Conservation (phyloP, 2,888 invertebrate species). For the Nipponacmea schrenckii region DNA sequence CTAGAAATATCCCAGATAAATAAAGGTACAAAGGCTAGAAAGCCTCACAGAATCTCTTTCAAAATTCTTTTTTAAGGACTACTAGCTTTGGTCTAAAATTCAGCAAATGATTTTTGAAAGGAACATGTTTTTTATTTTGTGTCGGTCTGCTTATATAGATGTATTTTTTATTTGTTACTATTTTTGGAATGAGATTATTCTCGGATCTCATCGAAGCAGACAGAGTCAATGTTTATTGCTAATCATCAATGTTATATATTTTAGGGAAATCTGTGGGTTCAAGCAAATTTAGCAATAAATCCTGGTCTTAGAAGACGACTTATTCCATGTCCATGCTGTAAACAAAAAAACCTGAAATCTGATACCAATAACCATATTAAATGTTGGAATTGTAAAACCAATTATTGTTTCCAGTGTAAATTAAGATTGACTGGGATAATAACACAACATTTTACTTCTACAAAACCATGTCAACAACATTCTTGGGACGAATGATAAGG, state of each 20-base stretch:
- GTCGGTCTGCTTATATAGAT: too few species aligned
- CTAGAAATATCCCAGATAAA: too few species aligned
- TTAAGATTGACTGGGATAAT: constrained; percentile 42
- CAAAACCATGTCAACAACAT: constrained; percentile 44
- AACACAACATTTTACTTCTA: constrained; percentile 41
- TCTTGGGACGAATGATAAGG: constrained; percentile 16
- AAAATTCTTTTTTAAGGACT: too few species aligned
- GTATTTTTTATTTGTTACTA: too few species aligned
- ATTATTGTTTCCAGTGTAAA: constrained; percentile 48
- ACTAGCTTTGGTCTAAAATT: too few species aligned
- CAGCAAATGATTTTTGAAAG: too few species aligned
- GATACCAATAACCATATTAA: constrained; percentile 51
- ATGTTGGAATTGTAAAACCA: constrained; percentile 53
- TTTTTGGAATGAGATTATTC: too few species aligned
- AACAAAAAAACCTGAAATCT: constrained; percentile 42
- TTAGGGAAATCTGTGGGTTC: constrained; percentile 36
- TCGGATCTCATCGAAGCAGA: too few species aligned
- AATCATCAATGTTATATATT: constrained; percentile 9
- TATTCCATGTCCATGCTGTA: constrained; percentile 43
- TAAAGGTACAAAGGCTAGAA: too few species aligned
- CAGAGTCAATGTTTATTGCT: too few species aligned
- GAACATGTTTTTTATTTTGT: too few species aligned
- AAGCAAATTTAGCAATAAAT: constrained; percentile 31
- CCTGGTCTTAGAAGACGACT: constrained; percentile 27
- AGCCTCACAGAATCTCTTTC: too few species aligned